Conservation (phyloP, 2,113 vertebrate species). For the Heterotis niloticus region DNA sequence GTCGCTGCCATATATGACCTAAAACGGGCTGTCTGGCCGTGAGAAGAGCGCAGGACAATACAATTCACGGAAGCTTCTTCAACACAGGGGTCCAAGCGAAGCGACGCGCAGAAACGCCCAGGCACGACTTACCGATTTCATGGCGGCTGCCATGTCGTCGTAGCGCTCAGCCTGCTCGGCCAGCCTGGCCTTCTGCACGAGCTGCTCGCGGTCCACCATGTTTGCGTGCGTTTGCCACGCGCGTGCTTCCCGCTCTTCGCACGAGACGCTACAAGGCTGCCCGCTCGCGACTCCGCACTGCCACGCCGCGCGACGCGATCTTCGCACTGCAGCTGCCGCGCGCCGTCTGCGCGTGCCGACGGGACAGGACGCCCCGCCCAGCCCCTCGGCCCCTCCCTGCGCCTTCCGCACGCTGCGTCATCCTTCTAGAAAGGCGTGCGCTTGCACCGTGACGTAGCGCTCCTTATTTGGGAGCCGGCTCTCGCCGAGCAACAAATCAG, state of each 20-base stretch:
- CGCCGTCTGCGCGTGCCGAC: conserved; percentile 65
- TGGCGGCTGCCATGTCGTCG: conserved; percentile 96
- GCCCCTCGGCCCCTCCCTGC: conserved; percentile 37
- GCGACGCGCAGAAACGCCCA: neutral
- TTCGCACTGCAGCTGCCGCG: conserved; percentile 68
- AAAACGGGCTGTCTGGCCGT: neutral
- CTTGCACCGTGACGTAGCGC: conserved; percentile 65
- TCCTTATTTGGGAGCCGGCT: conserved; percentile 53
- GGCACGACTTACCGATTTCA: conserved; percentile 87
- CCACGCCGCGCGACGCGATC: conserved; percentile 52
- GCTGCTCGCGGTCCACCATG: conserved; percentile 98
- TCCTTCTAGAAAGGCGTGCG: conserved; percentile 62
- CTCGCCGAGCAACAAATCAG: conserved; percentile 31
- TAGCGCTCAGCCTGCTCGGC: conserved; percentile 96
- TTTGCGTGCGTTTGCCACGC: conserved; percentile 44
- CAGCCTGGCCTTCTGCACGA: conserved; percentile 98
- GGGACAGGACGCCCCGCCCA: conserved; percentile 60
- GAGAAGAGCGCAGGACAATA: neutral
- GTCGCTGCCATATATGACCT: neutral
- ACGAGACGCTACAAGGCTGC: conserved; percentile 47
- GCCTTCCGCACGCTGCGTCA: conserved; percentile 62
- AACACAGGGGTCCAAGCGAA: neutral
- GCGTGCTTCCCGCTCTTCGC: conserved; percentile 40
- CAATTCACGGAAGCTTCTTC: neutral
- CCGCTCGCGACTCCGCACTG: conserved; percentile 58